Evolutionary conservation across 2,113 vertebrate genomes (phyloP).

Genomic region (Engraulis encrasicolus): DNA sequence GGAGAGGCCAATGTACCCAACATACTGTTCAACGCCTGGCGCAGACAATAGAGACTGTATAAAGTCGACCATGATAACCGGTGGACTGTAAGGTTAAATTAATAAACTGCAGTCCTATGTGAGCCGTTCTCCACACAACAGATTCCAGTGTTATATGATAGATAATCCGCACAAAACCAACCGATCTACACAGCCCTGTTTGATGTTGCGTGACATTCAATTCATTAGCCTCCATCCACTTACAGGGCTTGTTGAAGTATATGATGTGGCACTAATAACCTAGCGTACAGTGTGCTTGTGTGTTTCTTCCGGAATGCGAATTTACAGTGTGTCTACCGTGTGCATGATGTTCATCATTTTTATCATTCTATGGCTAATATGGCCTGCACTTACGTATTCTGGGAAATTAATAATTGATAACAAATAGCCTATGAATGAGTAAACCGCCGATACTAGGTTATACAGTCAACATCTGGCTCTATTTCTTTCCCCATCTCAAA

Average conservation of each 20-base stretch:
- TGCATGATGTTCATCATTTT: no score
- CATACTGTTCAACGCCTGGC: background rate
- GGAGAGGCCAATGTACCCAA: no score
- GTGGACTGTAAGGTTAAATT: background rate
- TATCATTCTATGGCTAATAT: no score
- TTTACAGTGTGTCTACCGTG: background rate
- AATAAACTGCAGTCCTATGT: background rate
- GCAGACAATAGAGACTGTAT: background rate
- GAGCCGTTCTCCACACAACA: background rate
- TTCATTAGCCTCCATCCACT: no score
- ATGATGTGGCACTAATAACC: background rate
- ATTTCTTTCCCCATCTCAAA: conserved; percentile 12
- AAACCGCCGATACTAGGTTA: background rate
- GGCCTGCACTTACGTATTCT: no score
- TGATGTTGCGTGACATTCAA: background rate
- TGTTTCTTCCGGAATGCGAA: background rate
- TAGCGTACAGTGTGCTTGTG: background rate
- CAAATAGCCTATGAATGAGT: no score
- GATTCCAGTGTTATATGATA: background rate
- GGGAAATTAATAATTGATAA: no score
- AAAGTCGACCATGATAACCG: background rate
- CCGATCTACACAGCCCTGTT: background rate
- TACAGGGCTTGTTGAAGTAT: background rate
- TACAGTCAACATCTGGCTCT: background rate
- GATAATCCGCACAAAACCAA: background rate